phyloP scores from a whole-genome alignment of 1,140 invertebrate genomes.

The Pissodes strobi region DNA sequence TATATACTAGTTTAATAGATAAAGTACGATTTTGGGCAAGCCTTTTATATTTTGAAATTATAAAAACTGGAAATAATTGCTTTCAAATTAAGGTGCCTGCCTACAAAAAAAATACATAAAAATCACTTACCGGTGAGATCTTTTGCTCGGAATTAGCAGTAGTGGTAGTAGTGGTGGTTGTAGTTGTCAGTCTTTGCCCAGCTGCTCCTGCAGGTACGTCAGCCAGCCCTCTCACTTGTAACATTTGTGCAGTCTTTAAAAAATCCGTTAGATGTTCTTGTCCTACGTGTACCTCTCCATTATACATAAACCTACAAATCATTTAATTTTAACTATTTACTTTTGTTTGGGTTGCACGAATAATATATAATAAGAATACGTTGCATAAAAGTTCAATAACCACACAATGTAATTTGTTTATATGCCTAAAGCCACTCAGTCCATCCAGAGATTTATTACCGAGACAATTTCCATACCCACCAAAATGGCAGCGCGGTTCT shows the following conservation, averaged over 20 bases:
- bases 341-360: background rate
- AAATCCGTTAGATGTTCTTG: conserved; percentile 88
- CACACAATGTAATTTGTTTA: too few species aligned
- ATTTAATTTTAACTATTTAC: too few species aligned
- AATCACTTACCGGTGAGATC: conserved; percentile 53
- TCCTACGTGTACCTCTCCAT: conserved; percentile 90
- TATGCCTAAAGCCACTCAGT: too few species aligned
- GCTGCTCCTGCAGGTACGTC: conserved; percentile 68
- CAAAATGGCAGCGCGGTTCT: too few species aligned
- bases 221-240: conserved; percentile 87
- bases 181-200: conserved; percentile 58
- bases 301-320: conserved; percentile 87
- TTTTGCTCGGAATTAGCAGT: conserved; percentile 59
- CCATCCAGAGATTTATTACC: too few species aligned
- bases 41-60: too few species aligned
- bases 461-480: too few species aligned
- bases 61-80: too few species aligned
- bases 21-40: too few species aligned
- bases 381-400: too few species aligned
- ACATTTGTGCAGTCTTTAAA: conserved; percentile 85
- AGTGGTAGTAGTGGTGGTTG: conserved; percentile 17
- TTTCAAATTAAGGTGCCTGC: too few species aligned
- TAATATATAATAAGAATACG: background rate
- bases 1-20: too few species aligned
- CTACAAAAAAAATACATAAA: background rate